These are phyloP conservation scores for Platycheirus albimanus DNA, from an alignment of 2,888 invertebrate genomes.

Conservation along the genomic window DNA sequence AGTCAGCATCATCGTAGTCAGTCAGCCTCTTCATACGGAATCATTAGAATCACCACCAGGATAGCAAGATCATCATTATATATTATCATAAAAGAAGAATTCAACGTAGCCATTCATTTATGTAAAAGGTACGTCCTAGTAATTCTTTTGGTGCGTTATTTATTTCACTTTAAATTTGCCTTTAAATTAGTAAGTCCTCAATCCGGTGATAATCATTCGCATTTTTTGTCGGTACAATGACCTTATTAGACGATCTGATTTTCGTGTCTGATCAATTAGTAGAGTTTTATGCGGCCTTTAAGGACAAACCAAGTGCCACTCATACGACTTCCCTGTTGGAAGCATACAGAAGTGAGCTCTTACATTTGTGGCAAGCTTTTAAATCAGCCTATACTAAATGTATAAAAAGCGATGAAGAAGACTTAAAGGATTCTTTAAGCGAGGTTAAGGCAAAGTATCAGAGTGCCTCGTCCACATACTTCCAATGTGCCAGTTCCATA, in stretches of 20 bases:
- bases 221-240: background rate
- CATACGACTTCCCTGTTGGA: conserved; percentile 9
- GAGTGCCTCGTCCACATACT: conserved; percentile 4
- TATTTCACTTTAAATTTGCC: too few species aligned
- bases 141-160: too few species aligned
- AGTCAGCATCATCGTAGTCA: too few species aligned
- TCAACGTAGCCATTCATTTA: too few species aligned
- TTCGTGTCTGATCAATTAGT: background rate
- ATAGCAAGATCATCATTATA: too few species aligned
- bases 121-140: too few species aligned
- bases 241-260: background rate
- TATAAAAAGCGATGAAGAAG: background rate
- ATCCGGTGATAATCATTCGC: too few species aligned
- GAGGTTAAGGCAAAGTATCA: conserved; percentile 17
- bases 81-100: too few species aligned
- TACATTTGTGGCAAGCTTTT: background rate
- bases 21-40: too few species aligned
- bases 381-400: background rate
- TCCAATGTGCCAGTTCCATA: conserved; percentile 7
- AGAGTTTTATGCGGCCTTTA: background rate
- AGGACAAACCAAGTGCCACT: background rate
- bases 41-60: too few species aligned
- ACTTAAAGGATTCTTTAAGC: background rate
- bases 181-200: too few species aligned
- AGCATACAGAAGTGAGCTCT: conserved; percentile 1